These are phyloP conservation scores for Brachionus rubens DNA, from an alignment of 1,140 invertebrate genomes.

Conservation along the genomic window DNA sequence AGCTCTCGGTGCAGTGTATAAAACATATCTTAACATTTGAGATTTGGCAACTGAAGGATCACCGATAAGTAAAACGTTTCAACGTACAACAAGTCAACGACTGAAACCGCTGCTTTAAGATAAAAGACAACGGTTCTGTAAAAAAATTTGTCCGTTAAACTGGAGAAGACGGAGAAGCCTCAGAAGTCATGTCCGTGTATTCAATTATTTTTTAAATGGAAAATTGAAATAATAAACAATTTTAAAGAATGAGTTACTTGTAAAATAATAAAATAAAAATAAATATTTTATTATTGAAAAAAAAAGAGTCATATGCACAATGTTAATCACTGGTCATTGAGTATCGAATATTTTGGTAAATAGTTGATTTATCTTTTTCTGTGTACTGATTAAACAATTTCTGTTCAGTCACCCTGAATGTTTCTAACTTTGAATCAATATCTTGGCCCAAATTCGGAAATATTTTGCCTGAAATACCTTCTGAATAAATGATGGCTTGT, in stretches of 20 bases:
- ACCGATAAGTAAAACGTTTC: constrained; percentile 93
- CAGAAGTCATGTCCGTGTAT: constrained; percentile 95
- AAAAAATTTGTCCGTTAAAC: constrained; percentile 90
- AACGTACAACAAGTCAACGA: constrained; percentile 74
- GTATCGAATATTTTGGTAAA: too few relatives aligned
- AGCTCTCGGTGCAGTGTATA: constrained; percentile 86
- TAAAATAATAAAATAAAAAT: too few relatives aligned
- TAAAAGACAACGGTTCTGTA: constrained; percentile 91
- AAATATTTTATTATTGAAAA: too few relatives aligned
- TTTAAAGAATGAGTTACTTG: too few relatives aligned
- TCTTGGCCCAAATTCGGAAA: background rate
- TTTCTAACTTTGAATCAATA: background rate
- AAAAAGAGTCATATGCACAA: too few relatives aligned
- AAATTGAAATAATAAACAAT: too few relatives aligned
- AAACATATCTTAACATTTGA: constrained; percentile 84
- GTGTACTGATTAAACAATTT: too few relatives aligned
- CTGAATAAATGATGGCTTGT: background rate
- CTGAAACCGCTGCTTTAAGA: constrained; percentile 88
- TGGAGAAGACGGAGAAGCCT: constrained; percentile 78
- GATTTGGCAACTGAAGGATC: constrained; percentile 99
- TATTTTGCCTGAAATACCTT: constrained; percentile 6
- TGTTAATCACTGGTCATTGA: too few relatives aligned
- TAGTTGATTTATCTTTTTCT: too few relatives aligned
- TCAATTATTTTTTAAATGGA: constrained; percentile 90
- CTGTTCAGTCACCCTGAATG: too few relatives aligned